phyloP scores from a whole-genome alignment of 2,888 invertebrate species.

The Lymantria dispar region DNA sequence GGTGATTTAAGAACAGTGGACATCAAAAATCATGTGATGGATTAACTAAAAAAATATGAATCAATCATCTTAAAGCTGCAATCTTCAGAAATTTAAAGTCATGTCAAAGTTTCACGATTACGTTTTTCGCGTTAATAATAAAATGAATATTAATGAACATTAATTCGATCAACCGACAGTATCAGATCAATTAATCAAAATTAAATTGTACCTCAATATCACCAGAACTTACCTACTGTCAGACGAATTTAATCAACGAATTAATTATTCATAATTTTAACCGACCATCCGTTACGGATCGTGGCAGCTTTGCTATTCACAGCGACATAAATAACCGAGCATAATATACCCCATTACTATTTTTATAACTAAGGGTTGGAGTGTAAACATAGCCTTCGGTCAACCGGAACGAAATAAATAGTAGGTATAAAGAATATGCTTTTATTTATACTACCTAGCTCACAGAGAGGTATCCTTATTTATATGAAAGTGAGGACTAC shows the following conservation, averaged over 20 bases:
- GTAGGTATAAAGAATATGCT: neutral
- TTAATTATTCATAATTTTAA: neutral
- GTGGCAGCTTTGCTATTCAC: neutral
- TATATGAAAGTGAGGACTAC: too few species aligned
- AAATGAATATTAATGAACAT: too few species aligned
- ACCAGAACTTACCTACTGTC: neutral
- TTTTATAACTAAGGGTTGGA: slow-evolving; percentile 1
- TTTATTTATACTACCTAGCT: too few species aligned
- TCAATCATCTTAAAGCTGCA: too few species aligned
- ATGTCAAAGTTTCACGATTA: too few species aligned
- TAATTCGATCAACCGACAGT: too few species aligned
- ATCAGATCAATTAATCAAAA: neutral
- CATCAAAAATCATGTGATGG: too few species aligned
- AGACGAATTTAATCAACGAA: neutral
- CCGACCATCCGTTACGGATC: neutral
- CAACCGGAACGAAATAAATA: neutral
- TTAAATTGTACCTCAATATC: neutral
- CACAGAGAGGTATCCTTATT: too few species aligned
- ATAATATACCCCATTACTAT: slow-evolving; percentile 2
- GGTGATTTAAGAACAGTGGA: too few species aligned
- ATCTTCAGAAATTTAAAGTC: too few species aligned
- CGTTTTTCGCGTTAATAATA: too few species aligned
- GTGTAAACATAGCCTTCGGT: neutral
- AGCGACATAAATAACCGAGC: slow-evolving; percentile 2
- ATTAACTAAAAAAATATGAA: too few species aligned